A percentile compares a stretch with the other conserved stretches of the same genome.
phyloP scores from a whole-genome alignment of 1,140 invertebrate species.

The Brachionus plicatilis region DNA sequence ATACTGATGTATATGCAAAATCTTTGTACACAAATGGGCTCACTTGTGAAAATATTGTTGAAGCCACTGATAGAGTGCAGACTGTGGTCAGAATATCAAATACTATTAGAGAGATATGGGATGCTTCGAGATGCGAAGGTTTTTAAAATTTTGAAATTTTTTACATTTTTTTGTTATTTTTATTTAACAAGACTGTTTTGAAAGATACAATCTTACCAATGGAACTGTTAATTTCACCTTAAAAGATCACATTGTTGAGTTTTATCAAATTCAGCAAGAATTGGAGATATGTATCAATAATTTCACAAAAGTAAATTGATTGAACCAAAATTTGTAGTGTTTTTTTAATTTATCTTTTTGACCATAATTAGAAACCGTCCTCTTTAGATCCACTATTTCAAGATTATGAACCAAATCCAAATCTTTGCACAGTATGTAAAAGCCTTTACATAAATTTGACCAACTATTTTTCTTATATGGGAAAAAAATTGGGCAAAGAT shows the following conservation, averaged over 20 bases:
- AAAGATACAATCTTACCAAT: slow-evolving; percentile 1
- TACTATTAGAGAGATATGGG: slow-evolving; percentile 35
- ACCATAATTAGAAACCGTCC: neutral
- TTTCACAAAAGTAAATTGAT: neutral
- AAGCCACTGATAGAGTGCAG: slow-evolving; percentile 29
- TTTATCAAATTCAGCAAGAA: slow-evolving; percentile 26
- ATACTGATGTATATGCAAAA: slow-evolving; percentile 23
- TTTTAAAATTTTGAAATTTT: neutral
- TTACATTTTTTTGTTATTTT: neutral
- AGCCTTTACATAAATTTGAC: slow-evolving; percentile 21
- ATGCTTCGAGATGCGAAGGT: slow-evolving; percentile 4
- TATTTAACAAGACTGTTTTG: slow-evolving; percentile 20
- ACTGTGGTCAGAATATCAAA: slow-evolving; percentile 26
- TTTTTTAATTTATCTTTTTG: neutral
- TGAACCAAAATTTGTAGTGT: neutral
- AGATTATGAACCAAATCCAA: slow-evolving; percentile 5
- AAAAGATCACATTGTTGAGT: neutral
- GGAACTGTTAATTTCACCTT: slow-evolving; percentile 23
- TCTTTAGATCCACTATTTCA: slow-evolving; percentile 30
- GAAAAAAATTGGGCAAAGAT: neutral
- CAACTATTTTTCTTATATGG: neutral
- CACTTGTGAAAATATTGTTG: slow-evolving; percentile 11
- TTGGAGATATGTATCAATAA: slow-evolving; percentile 27
- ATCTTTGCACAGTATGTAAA: neutral
- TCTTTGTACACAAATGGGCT: slow-evolving; percentile 20